These are phyloP conservation scores for Autographa pulchrina DNA, from an alignment of 2,888 invertebrate species.

Conservation along the genomic window DNA sequence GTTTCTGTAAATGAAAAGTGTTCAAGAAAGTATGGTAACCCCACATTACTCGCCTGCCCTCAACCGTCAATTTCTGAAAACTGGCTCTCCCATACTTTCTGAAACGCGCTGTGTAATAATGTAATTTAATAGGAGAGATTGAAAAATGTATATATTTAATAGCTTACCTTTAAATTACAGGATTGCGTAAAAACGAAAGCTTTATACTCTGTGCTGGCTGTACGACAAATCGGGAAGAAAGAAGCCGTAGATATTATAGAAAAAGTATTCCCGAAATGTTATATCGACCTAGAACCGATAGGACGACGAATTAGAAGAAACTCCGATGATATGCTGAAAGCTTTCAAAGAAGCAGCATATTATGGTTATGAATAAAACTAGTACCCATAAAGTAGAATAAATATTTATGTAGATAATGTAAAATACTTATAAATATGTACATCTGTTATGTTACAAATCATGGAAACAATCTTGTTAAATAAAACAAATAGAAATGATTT, in stretches of 20 bases:
- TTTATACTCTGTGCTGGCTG: conserved; percentile 94
- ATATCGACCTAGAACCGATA: conserved; percentile 97
- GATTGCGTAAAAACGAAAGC: conserved; percentile 98
- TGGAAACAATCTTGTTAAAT: conserved; percentile 62
- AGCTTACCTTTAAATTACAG: conserved; percentile 77
- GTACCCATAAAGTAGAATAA: conserved; percentile 32
- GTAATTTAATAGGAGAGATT: no score
- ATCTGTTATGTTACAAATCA: not conserved
- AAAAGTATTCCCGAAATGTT: conserved; percentile 96
- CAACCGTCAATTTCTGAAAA: no score
- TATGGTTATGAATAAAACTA: conserved; percentile 92
- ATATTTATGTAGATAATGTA: conserved; percentile 56
- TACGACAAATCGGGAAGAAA: conserved; percentile 92
- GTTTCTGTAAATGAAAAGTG: no score
- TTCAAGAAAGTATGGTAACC: no score
- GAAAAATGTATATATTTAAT: no score
- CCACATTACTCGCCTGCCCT: no score
- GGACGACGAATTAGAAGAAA: conserved; percentile 94
- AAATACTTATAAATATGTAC: conserved; percentile 25
- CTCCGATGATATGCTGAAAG: conserved; percentile 93
- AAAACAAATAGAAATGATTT: conserved; percentile 77
- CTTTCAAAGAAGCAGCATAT: conserved; percentile 93
- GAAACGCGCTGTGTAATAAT: no score
- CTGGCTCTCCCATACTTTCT: no score
- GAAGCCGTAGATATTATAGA: conserved; percentile 95